Percentiles rank a stretch among this genome's conserved stretches.
phyloP scores from a whole-genome alignment of 2,888 invertebrate genomes.

The Stegophylla sp. region DNA sequence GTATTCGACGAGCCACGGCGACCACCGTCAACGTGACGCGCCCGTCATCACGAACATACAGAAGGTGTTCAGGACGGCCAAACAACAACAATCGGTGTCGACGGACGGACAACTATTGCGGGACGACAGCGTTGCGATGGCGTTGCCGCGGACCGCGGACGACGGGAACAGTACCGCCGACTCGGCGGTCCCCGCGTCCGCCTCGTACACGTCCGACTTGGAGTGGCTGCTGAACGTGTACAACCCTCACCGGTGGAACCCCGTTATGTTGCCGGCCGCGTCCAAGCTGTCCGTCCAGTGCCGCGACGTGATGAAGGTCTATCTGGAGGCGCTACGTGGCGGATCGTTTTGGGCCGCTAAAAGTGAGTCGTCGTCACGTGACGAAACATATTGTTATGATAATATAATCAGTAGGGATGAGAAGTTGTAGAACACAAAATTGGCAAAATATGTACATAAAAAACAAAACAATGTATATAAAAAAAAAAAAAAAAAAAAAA shows the following conservation, averaged over 20 bases:
- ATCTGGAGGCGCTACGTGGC: slow-evolving; percentile 69
- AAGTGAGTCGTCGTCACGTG: slow-evolving; percentile 70
- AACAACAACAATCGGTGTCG: too few species aligned
- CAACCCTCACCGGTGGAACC: slow-evolving; percentile 72
- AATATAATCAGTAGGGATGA: too few species aligned
- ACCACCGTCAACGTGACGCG: not conserved
- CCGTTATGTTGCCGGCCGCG: slow-evolving; percentile 64
- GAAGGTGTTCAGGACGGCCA: slow-evolving; percentile 39
- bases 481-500: too few species aligned
- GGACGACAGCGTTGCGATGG: too few species aligned
- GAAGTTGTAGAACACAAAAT: too few species aligned
- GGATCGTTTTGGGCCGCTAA: slow-evolving; percentile 78
- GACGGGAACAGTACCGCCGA: not conserved
- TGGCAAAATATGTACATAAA: too few species aligned
- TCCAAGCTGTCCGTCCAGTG: slow-evolving; percentile 70
- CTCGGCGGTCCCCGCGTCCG: not conserved
- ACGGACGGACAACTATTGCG: too few species aligned
- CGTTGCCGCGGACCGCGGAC: not conserved
- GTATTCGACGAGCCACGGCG: not conserved
- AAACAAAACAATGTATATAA: too few species aligned
- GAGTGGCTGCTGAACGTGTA: slow-evolving; percentile 73
- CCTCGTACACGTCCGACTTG: slow-evolving; percentile 64
- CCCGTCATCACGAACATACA: slow-evolving; percentile 43
- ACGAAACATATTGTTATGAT: too few species aligned
- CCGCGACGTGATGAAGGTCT: slow-evolving; percentile 68